These are phyloP conservation scores for Heliothis virescens DNA, from an alignment of 1,140 invertebrate genomes.

Conservation along the genomic window DNA sequence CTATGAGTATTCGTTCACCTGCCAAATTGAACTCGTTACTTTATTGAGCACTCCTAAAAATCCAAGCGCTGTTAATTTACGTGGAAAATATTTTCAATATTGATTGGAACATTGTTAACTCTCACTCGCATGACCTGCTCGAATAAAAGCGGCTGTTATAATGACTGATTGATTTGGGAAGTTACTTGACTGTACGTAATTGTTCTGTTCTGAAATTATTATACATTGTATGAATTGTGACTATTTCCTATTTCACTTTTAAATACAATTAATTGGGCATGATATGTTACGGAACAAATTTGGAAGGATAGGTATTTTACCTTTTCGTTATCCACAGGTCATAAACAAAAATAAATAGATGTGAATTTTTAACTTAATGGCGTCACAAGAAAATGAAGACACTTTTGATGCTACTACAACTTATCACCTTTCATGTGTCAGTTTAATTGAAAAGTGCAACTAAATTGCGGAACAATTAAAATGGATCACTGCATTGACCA, in stretches of 20 bases:
- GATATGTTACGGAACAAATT: no score
- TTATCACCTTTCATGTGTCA: no score
- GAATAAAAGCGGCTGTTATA: not conserved
- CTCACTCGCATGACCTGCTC: slow-evolving; percentile 3
- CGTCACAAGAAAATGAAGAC: no score
- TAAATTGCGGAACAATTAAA: not conserved
- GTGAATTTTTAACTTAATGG: no score
- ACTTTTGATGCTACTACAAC: no score
- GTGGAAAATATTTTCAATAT: not conserved
- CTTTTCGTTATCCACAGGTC: no score
- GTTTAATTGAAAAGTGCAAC: not conserved
- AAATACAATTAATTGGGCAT: not conserved
- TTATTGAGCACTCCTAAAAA: not conserved
- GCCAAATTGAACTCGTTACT: no score
- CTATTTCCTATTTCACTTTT: not conserved
- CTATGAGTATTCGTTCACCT: no score
- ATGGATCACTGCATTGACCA: not conserved
- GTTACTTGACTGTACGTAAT: not conserved
- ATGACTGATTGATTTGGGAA: slow-evolving; percentile 7
- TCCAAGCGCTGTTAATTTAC: not conserved
- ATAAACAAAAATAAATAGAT: no score
- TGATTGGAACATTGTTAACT: not conserved
- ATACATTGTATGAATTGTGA: no score
- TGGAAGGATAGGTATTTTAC: no score
- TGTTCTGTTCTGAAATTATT: not conserved